Evolutionary conservation across 1,140 invertebrate genomes (phyloP), one percentile per base, ranked within the genome.

Genomic region (Xylocopa sonorina): DNA sequence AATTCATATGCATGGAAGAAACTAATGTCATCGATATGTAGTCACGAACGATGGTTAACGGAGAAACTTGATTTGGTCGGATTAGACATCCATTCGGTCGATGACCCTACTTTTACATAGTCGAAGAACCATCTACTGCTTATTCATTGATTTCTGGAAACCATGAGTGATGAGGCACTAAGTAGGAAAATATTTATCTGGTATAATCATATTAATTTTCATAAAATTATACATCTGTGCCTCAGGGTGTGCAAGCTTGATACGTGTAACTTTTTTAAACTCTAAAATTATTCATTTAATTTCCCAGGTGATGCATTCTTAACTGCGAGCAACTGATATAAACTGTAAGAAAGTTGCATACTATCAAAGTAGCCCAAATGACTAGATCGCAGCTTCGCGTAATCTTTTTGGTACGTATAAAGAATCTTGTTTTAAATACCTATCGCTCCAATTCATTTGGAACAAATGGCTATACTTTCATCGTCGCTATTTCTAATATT

Each of bases 81-180:
- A 86, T 86, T 87, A 83, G 73, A 83, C 41, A 27, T 9, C 24
- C 27, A 78, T 81, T 62, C 46, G 74, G 85, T 74, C 78, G 67
- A 75, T 46, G 85, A 84, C 79, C 81, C 50, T 32, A 18, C 62
- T 64, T 85, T 41, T 57, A 57, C n/a, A 12, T 64, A 55, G 14
- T 63, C n/a, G 7, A 50, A 66, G 38, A 53, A 46, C 57, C 21
- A 18, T 18, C 3, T 43, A n/a, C 29, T 64, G 63, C 43, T 57
- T 81, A 76, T 51, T 63, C 51, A 53, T 41, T n/a, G 43, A 81
- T 67, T 24, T 48, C 24, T 48, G 38, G 24, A 72, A 64, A 53
- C 29, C 21, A 24, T 14, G 34, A 76, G 32, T 48, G 68, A 74
- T 68, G 60, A 78, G 58, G 46, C 50, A 43, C 14, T 27, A 16